Base-by-base conservation (phyloP, 1,140 invertebrate genomes). In the Brachionus rubens region DNA sequence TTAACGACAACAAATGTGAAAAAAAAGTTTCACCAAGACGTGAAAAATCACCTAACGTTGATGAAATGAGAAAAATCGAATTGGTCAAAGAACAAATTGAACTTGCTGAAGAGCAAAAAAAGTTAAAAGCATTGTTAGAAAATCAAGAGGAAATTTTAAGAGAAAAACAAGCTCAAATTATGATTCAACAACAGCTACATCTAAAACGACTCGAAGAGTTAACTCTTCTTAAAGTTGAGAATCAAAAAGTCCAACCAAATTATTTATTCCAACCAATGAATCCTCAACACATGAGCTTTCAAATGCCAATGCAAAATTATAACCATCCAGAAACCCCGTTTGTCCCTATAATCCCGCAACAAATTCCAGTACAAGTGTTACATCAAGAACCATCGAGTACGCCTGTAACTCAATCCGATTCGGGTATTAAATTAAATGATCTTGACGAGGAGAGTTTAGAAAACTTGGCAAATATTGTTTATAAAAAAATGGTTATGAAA, bases 71-170 rank as follows among this genome's bases (percentile, higher is more conserved):
- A 65, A 65, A 65, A 43, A 21, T n/a, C 12, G 59, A 65, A 19
- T 28, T 65, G 7, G 26, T 65, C 4, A 65, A 41, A 14, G 59
- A 65, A 43, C 59, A 43, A 43, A 41, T 65, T n/a, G 40, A 65
- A 43, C 21, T 65, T n/a, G 59, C 59, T 26, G 68, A 72, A 30
- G 68, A 72, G 28, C 68, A 72, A 41, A 72, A 72, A 72, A 48
- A 72, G 19, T 19, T 72, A 9, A 72, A 54, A 30, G 24, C 19
- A 19, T 48, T 72, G 46, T 33, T 72, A 21, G 68, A 72, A 33
- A 48, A 16, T 9, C 68, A 72, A 19, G 68, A 72, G 19, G 50
- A 72, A 40, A 72, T 72, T 33, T 21, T 72, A 21, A 72, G 30
- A 50, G 30, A 72, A 72, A 72, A 72, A 41, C 68, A 72, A 54